phyloP scores from a whole-genome alignment of 2,888 invertebrate species.

The Muscina levida region DNA sequence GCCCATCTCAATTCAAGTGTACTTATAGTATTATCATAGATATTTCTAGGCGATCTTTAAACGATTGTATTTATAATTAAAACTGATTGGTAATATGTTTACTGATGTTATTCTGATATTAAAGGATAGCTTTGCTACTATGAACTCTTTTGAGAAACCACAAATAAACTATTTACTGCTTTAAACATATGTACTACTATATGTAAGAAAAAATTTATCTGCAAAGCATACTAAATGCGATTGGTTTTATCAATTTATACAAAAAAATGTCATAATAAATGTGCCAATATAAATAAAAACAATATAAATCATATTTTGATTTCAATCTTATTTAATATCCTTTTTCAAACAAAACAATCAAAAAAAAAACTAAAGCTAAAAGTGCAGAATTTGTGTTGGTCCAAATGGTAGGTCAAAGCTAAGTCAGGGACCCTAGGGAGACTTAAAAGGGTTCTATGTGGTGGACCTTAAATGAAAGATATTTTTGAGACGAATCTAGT shows the following conservation, averaged over 20 bases:
- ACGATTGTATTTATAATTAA: conserved; percentile 31
- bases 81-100: conserved; percentile 42
- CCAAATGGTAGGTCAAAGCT: too few species aligned
- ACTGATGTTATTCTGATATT: conserved; percentile 43
- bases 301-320: too few species aligned
- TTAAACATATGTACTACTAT: too few species aligned
- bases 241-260: conserved; percentile 36
- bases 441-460: too few species aligned
- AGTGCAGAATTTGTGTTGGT: too few species aligned
- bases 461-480: too few species aligned
- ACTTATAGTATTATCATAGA: conserved; percentile 76
- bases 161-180: background rate
- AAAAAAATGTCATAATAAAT: conserved; percentile 55
- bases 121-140: conserved; percentile 23
- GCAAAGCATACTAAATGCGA: conserved; percentile 29
- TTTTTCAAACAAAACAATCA: too few species aligned
- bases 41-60: conserved; percentile 46
- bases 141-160: background rate
- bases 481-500: too few species aligned
- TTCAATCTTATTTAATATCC: too few species aligned
- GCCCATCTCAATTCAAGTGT: conserved; percentile 71
- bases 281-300: conserved; percentile 53
- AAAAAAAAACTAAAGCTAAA: too few species aligned
- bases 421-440: too few species aligned
- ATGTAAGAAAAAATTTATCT: too few species aligned